Evolutionary conservation across 2,888 invertebrate genomes (phyloP), one percentile per base, ranked within the genome.

Genomic region (Caenorhabditis imperialis): DNA sequence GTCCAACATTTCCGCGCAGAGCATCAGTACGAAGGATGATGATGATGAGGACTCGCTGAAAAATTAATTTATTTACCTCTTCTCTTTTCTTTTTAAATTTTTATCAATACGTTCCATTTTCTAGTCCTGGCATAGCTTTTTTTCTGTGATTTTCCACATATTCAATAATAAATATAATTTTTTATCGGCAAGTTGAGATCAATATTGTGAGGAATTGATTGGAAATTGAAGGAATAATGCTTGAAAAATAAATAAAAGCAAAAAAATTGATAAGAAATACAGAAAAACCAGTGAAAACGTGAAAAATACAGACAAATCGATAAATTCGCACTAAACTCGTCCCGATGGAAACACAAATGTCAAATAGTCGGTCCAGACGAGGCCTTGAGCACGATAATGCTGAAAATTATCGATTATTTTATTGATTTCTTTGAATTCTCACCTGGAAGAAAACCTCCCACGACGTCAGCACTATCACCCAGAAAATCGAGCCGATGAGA

Each of bases 381-480:
- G 61, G 38, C 81, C 81, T 75, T 77, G 69, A 33, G 63, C 33
- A 22, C 81, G 78, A 38, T 77, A 81, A 23, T 61, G 20, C 81
- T 81, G 58, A 72, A 78, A 78, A 33, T 44, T 33, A 30, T 30
- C 22, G 33, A 10, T 5, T 22, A 55, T 55, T 45, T 14, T 25
- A 20, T 10, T 10, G 1, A 5, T 10, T 33, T 16, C 30, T 38
- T 22, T 2, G 35, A 2, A 30, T 20, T 25, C 35, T 23, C 23
- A 81, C 81, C 58, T 81, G 81, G 51, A 78, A 81, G 45, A 75
- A 55, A 12, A 57, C 51, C 47, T 81, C 81, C 81, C 81, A 81
- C 10, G 70, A 25, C 20, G 65, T 42, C 16, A 81, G n/a, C 1
- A 75, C 50, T 5, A 71, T 40, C 12, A 74, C 35, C 81, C 81